These are phyloP conservation scores for Vicugna pacos DNA, from an alignment of 2,113 vertebrate genomes.

Conservation along the genomic window DNA sequence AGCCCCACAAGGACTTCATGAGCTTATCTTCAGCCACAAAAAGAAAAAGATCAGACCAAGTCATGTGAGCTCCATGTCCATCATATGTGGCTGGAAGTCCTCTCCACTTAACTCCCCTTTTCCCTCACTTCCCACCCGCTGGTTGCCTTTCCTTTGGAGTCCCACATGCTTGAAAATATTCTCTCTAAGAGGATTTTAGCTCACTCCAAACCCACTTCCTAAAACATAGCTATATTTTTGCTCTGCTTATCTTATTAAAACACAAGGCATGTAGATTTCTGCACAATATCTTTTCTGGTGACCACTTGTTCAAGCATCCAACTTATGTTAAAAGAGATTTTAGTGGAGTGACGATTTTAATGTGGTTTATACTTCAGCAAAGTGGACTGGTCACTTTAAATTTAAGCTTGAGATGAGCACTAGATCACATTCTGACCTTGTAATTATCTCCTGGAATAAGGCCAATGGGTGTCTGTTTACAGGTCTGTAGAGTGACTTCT, in stretches of 20 bases:
- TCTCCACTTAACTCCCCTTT: background rate
- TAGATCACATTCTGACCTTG: conserved; percentile 11
- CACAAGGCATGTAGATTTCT: conserved; percentile 30
- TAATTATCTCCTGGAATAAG: conserved; percentile 43
- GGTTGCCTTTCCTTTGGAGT: background rate
- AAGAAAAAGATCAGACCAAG: background rate
- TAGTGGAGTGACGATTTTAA: background rate
- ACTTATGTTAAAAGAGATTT: conserved; percentile 31
- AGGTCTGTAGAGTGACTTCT: background rate
- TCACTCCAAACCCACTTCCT: background rate
- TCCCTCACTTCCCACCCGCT: no score
- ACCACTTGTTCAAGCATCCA: background rate
- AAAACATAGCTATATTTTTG: conserved; percentile 23
- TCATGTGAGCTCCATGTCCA: rapidly evolving
- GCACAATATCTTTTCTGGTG: background rate
- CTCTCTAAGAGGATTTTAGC: background rate
- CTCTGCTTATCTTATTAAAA: conserved; percentile 58
- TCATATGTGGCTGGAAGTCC: background rate
- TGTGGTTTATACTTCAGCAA: conserved; percentile 44
- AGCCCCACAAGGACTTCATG: background rate
- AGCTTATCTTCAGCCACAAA: background rate
- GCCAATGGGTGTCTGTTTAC: background rate
- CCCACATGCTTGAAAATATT: background rate
- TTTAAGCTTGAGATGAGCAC: background rate
- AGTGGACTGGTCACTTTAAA: conserved; percentile 15